Evolutionary conservation across 2,797 vertebrate genomes (phyloP).

Genomic region (Ceryle rudis): DNA sequence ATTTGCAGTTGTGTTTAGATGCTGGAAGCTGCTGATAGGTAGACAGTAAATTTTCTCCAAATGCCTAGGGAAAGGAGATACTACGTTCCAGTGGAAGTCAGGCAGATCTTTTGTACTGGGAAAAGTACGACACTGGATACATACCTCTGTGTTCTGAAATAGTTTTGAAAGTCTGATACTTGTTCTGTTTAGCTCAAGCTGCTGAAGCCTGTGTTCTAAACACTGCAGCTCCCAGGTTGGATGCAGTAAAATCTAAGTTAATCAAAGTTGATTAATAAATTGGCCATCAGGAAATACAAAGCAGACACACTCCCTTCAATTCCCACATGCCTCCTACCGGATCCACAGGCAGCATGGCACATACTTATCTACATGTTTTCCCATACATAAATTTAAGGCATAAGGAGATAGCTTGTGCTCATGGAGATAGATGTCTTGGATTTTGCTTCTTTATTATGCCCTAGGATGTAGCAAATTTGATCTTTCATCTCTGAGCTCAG

Average conservation of each 20-base stretch:
- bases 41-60: background rate
- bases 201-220: background rate
- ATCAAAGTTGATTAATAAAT: background rate
- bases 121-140: background rate
- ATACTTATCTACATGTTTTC: background rate
- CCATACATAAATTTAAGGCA: background rate
- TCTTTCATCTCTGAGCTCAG: background rate
- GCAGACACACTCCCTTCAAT: background rate
- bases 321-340: background rate
- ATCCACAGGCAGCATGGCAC: background rate
- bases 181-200: background rate
- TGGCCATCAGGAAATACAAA: background rate
- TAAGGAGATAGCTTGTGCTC: background rate
- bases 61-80: background rate
- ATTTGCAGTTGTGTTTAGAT: background rate
- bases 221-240: background rate
- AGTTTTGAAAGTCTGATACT: background rate
- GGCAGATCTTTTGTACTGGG: background rate
- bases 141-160: background rate
- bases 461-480: background rate
- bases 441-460: background rate
- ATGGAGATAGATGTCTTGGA: background rate
- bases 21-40: background rate
- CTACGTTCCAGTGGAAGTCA: background rate
- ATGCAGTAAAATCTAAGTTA: background rate